Conservation (phyloP, 2,113 vertebrate genomes). For the Laticauda laticaudata region DNA sequence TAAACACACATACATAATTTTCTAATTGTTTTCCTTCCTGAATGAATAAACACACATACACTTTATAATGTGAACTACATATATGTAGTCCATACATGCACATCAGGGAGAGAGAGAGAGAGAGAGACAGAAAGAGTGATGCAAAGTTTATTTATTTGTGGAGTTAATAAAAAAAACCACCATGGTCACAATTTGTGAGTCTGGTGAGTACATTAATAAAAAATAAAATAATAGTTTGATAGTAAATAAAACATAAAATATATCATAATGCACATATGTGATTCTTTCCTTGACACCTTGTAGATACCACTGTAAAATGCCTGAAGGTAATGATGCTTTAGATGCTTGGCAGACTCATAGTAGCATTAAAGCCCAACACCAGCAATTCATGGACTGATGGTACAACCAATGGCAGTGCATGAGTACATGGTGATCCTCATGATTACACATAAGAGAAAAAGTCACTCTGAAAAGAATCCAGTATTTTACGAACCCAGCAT, state of each 20-base stretch:
- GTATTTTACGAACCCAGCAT: background rate
- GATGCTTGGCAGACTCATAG: background rate
- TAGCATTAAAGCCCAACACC: background rate
- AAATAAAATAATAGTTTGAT: background rate
- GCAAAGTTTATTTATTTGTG: background rate
- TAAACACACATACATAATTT: background rate
- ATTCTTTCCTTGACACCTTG: background rate
- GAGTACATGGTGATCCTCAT: background rate
- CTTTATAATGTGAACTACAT: background rate
- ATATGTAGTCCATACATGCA: background rate
- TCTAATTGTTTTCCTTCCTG: background rate
- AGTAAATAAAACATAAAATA: background rate
- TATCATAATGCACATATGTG: background rate
- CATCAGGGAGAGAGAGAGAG: background rate
- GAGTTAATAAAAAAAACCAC: background rate
- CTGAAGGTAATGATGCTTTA: background rate
- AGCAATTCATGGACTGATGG: background rate
- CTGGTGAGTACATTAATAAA: background rate
- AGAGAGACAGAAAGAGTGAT: background rate
- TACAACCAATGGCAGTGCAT: background rate
- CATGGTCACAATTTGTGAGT: background rate
- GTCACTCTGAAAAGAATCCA: background rate
- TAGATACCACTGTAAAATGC: background rate
- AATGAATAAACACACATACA: background rate
- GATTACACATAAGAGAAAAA: background rate